Percentiles rank a stretch among this genome's conserved stretches.
Conservation (phyloP, 2,797 vertebrate species). For the Peromyscus attwateri region DNA sequence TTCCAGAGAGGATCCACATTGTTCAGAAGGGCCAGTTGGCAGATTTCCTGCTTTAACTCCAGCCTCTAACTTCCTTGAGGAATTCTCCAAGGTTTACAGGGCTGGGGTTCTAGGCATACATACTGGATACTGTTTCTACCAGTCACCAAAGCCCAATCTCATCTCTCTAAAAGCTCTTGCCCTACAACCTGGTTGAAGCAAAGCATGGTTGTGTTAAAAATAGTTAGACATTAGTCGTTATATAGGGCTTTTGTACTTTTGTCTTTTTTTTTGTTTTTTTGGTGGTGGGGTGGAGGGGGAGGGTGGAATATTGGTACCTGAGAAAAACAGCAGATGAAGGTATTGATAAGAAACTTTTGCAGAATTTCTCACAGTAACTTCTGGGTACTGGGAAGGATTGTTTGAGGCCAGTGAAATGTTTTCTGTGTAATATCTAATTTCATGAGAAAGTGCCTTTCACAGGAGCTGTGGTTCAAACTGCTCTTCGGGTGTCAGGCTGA, state of each 20-base stretch:
- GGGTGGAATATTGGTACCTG: background rate
- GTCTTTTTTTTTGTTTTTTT: conserved; percentile 61
- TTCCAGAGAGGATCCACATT: background rate
- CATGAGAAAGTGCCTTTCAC: conserved; percentile 25
- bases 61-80: background rate
- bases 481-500: background rate
- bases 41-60: background rate
- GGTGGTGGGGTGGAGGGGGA: background rate
- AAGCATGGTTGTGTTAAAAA: conserved; percentile 56
- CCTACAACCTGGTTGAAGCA: conserved; percentile 8
- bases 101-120: background rate
- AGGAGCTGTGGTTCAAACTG: background rate
- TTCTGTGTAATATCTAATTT: conserved; percentile 51
- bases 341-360: background rate
- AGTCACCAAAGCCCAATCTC: background rate
- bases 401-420: background rate
- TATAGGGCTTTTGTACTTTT: background rate
- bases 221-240: conserved; percentile 59
- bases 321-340: conserved; percentile 32
- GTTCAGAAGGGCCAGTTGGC: background rate
- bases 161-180: background rate
- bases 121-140: background rate
- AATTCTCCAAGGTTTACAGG: background rate
- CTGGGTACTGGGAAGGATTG: conserved; percentile 41
- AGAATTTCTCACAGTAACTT: conserved; percentile 57